phyloP scores from a whole-genome alignment of 2,888 invertebrate genomes.

The Tetragonula carbonaria region DNA sequence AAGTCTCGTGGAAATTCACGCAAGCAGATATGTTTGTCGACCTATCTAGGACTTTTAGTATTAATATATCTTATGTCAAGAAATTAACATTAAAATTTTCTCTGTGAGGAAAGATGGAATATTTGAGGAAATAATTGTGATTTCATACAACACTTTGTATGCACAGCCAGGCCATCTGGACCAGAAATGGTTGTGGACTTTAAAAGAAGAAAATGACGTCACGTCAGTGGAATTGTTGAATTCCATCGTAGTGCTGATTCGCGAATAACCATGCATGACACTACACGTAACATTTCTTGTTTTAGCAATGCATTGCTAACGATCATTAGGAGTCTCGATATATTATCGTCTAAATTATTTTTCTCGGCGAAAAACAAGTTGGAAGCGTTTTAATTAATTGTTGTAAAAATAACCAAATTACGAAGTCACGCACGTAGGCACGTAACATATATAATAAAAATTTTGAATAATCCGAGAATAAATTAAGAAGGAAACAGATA shows the following conservation, averaged over 20 bases:
- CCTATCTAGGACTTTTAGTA: no score
- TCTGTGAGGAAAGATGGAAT: background rate
- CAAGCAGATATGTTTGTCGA: no score
- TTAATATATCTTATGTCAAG: no score
- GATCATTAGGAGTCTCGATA: background rate
- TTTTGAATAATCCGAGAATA: no score
- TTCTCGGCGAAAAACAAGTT: background rate
- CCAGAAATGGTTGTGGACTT: conserved; percentile 40
- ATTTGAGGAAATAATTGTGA: background rate
- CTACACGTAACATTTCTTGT: background rate
- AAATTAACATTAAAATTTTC: no score
- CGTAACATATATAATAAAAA: no score
- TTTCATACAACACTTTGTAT: background rate
- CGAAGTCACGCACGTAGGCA: background rate
- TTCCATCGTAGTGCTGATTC: conserved; percentile 54
- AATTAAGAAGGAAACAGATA: no score
- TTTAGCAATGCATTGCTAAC: background rate
- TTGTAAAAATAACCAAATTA: background rate
- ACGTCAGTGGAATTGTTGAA: conserved; percentile 52
- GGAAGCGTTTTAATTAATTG: background rate
- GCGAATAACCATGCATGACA: conserved; percentile 29
- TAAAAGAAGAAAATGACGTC: conserved; percentile 62
- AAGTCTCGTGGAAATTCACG: no score
- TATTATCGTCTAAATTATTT: background rate
- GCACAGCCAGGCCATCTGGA: conserved; percentile 4